phyloP scores from a whole-genome alignment of 2,888 invertebrate genomes.

The Parnassius glacialis region DNA sequence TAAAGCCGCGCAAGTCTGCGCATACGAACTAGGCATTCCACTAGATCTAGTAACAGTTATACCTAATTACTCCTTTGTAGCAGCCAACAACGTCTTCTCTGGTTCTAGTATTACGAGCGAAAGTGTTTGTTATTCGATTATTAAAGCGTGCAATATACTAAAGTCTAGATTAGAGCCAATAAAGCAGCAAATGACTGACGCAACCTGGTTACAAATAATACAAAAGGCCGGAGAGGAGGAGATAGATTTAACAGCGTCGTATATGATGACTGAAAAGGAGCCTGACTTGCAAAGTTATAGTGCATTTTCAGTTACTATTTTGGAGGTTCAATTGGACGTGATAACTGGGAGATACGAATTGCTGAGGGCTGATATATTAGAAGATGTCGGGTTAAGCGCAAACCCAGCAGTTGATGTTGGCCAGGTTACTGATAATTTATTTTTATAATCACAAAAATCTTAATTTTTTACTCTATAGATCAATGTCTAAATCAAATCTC shows the following conservation, averaged over 20 bases:
- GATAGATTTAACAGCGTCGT: slow-evolving; percentile 82
- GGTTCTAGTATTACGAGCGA: slow-evolving; percentile 86
- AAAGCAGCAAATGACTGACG: slow-evolving; percentile 64
- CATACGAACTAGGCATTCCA: slow-evolving; percentile 85
- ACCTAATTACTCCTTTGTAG: slow-evolving; percentile 78
- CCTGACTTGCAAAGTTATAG: slow-evolving; percentile 72
- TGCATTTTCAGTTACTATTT: slow-evolving; percentile 81
- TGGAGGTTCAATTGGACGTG: slow-evolving; percentile 86
- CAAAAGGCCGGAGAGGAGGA: slow-evolving; percentile 73
- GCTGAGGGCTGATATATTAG: slow-evolving; percentile 82
- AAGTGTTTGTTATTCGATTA: slow-evolving; percentile 76
- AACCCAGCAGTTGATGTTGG: slow-evolving; percentile 85
- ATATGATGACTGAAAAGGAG: slow-evolving; percentile 81
- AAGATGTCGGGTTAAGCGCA: slow-evolving; percentile 85
- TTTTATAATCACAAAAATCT: neutral
- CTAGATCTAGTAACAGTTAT: slow-evolving; percentile 82
- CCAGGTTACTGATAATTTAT: slow-evolving; percentile 63
- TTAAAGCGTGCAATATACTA: slow-evolving; percentile 82
- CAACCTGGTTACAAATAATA: slow-evolving; percentile 82
- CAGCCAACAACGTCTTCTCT: slow-evolving; percentile 83
- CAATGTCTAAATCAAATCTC: too few relatives aligned
- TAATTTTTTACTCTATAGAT: too few relatives aligned
- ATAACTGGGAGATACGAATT: slow-evolving; percentile 85
- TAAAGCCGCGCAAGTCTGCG: slow-evolving; percentile 88
- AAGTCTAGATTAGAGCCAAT: slow-evolving; percentile 80